Base-by-base conservation (phyloP, 2,888 invertebrate species). In the Tridacna gigas region DNA sequence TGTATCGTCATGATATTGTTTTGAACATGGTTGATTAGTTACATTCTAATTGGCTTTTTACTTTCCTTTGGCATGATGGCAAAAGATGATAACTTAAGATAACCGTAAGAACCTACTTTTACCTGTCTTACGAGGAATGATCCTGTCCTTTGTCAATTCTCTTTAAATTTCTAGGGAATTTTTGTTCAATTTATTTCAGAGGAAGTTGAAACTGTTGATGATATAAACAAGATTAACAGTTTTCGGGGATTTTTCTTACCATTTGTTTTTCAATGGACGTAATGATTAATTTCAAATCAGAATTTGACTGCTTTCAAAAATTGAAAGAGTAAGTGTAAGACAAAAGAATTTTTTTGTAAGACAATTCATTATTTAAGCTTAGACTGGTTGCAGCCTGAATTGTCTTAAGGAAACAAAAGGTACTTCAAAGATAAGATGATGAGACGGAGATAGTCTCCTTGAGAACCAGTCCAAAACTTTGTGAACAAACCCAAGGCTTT, bases 51-150 rank as follows among this genome's bases (percentile, higher is more conserved):
- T 48, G 22, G 25, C 22, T 76, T 79, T 66, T 51, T 28, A 28
- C 61, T 74, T 77, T 71, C 51, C 25, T 56, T 87, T 84, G 87
- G 83, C 84, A 83, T 74, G 87, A 84, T 87, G 87, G 87, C 84
- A 87, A 85, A 65, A 48, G 65, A 66, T 77, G 83, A 79, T 84
- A 84, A 79, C 80, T 65, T n/a, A 45, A 51, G 85, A 82, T 85
- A 85, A 82, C 37, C n/a, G n/a, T 37, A 37, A 37, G 37, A 37
- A 37, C 37, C 37, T 37, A 37, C 7, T 37, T 37, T 37, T 37
- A 37, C 37, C 37, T 7, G 3, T 37, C 37, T 4, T 37, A 37
- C 7, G 2, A 37, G 37, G 37, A 37, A 37, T 37, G 37, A 37
- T 37, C 37, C 7, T 4, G 37, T 7, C 2, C 3, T 37, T 37